These are phyloP conservation scores for Gryon sp. DNA, from an alignment of 1,140 invertebrate genomes.

Conservation along the genomic window DNA sequence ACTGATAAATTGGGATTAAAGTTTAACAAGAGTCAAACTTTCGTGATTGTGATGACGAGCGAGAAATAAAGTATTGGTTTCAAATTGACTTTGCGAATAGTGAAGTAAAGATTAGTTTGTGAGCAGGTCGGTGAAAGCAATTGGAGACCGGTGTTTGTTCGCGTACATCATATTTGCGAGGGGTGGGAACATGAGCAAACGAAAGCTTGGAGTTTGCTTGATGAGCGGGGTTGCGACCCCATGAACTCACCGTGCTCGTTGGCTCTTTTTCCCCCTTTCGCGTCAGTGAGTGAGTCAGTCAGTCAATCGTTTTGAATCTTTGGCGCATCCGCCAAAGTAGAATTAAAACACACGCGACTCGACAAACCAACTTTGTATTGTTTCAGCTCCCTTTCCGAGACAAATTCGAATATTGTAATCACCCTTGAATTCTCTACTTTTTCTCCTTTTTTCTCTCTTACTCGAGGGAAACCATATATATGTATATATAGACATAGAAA, in stretches of 20 bases:
- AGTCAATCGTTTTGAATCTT: constrained; percentile 71
- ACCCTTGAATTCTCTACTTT: constrained; percentile 67
- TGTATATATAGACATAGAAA: too few relatives aligned
- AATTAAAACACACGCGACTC: constrained; percentile 73
- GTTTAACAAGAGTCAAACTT: too few relatives aligned
- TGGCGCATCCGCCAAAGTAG: constrained; percentile 55
- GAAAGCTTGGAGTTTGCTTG: constrained; percentile 2
- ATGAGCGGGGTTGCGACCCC: constrained; percentile 62
- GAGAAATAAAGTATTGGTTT: constrained; percentile 39
- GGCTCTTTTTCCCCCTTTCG: neutral
- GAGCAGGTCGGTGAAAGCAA: constrained; percentile 37
- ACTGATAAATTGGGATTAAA: too few relatives aligned
- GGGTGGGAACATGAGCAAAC: constrained; percentile 58
- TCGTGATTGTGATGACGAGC: too few relatives aligned
- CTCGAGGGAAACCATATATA: too few relatives aligned
- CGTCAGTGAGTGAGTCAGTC: constrained; percentile 64
- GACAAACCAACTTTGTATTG: constrained; percentile 52
- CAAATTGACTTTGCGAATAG: constrained; percentile 43
- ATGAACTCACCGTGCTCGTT: constrained; percentile 59
- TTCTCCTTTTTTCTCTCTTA: too few relatives aligned
- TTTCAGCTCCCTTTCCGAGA: constrained; percentile 58
- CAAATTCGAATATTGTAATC: constrained; percentile 61
- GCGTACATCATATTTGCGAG: constrained; percentile 67
- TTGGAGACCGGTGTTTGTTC: constrained; percentile 65
- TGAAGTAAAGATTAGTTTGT: constrained; percentile 40